phyloP scores from a whole-genome alignment of 1,140 invertebrate species.

The Lasioglossum baleicum region DNA sequence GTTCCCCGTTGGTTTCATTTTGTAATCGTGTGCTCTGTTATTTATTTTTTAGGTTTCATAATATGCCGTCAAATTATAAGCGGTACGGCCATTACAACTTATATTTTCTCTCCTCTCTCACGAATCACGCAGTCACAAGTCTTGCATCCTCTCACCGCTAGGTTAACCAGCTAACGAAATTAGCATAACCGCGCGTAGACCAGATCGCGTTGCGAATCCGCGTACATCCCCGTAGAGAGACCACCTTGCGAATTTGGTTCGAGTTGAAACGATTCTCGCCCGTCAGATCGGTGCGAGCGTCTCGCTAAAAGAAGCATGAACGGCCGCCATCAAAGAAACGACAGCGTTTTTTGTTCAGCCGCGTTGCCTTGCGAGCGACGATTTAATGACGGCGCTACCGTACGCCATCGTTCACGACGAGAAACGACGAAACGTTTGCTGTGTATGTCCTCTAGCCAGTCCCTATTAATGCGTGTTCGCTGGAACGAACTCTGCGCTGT shows the following conservation, averaged over 20 bases:
- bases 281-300: too few species aligned
- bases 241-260: too few species aligned
- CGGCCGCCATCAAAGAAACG: background rate
- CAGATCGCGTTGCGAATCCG: too few species aligned
- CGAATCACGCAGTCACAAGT: slow-evolving; percentile 61
- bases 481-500: background rate
- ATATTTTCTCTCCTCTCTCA: slow-evolving; percentile 65
- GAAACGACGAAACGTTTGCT: slow-evolving; percentile 12
- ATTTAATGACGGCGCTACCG: background rate
- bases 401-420: background rate
- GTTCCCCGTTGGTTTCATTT: slow-evolving; percentile 45
- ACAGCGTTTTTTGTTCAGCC: background rate
- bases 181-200: background rate
- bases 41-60: slow-evolving; percentile 79
- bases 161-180: background rate
- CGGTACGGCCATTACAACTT: slow-evolving; percentile 76
- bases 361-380: too few species aligned
- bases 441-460: background rate
- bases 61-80: slow-evolving; percentile 79
- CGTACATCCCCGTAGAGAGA: background rate
- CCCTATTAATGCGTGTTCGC: background rate
- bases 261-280: too few species aligned
- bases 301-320: background rate
- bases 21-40: slow-evolving; percentile 74
- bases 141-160: slow-evolving; percentile 60